Evolutionary conservation across 2,113 vertebrate genomes (phyloP), one percentile per base, ranked within the genome.

Genomic region (Hoplias malabaricus): DNA sequence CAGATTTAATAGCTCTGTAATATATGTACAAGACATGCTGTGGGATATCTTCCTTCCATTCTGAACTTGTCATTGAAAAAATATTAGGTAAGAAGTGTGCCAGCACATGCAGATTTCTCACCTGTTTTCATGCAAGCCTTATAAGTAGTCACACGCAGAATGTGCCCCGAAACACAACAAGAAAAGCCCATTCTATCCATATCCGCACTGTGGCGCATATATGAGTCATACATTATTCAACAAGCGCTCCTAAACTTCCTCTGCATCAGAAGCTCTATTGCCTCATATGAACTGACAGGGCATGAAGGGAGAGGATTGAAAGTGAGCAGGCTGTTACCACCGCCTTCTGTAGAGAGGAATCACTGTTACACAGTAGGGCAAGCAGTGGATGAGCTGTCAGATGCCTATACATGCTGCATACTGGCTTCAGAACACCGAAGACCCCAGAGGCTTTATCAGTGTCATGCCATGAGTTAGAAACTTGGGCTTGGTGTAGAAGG

Each of bases 171-270:
- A 50, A 50, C 56, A 11, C n/a, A 54, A 46, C 48, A 12, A 4
- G 69, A 69, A n/a, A 50, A 53, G 25, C 7, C 12, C 2, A 42
- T 27, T 62, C 46, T 38, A 48, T 69, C 42, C 54, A 19, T 36
- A 69, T 43, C 53, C 56, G 38, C 33, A 33, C 38, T 33, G 29
- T 63, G 36, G 53, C 21, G 33, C 23, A 25, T 66, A 72, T 36
- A 66, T 23, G 43, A 66, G 57, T 66, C 57, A 82, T 71, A 53
- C 67, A 79, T 79, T 75, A 79, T 79, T 75, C 61, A 78, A 13
- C 21, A n/a, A 10, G 23, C 54, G 29, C 34, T 66, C 42, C 40
- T 67, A 75, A 82, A 75, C 57, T 38, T 81, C 38, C 33, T 46
- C 38, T 48, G 43, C 72, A 79, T 79, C 72, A 79, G 61, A 74